Evolutionary conservation across 2,797 vertebrate species (phyloP).

Genomic region (Lacerta bilineata): DNA sequence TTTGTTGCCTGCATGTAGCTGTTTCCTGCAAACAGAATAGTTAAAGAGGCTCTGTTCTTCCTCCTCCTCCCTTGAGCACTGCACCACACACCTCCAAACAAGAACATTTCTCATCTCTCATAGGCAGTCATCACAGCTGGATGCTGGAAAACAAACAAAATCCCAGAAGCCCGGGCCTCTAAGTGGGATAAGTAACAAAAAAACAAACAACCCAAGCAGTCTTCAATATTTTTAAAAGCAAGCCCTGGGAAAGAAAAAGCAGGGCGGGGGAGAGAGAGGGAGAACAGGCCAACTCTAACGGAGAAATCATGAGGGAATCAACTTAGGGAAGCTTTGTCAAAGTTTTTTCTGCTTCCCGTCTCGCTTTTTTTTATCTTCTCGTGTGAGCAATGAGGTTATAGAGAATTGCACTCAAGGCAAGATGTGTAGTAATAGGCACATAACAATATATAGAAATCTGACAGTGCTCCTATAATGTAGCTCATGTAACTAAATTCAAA

Average conservation of each 20-base stretch:
- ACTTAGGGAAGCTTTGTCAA: neutral
- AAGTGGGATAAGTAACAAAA: neutral
- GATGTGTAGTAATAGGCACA: fast-evolving
- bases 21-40: neutral
- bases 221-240: neutral
- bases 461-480: neutral
- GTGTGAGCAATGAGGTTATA: neutral
- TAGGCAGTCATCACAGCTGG: neutral
- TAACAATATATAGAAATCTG: neutral
- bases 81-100: neutral
- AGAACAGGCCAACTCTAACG: too few species aligned
- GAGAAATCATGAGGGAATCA: neutral
- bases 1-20: neutral
- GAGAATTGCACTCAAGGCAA: neutral
- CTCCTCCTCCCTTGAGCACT: too few species aligned
- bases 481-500: conserved; percentile 45
- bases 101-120: too few species aligned
- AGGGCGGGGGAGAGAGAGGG: neutral
- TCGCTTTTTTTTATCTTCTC: neutral
- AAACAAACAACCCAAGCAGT: too few species aligned
- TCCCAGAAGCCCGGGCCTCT: neutral
- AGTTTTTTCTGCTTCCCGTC: neutral
- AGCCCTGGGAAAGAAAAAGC: neutral
- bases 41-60: too few species aligned
- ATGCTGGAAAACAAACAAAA: neutral